Conservation (phyloP, 1,140 invertebrate species). For the Neodiprion lecontei region DNA sequence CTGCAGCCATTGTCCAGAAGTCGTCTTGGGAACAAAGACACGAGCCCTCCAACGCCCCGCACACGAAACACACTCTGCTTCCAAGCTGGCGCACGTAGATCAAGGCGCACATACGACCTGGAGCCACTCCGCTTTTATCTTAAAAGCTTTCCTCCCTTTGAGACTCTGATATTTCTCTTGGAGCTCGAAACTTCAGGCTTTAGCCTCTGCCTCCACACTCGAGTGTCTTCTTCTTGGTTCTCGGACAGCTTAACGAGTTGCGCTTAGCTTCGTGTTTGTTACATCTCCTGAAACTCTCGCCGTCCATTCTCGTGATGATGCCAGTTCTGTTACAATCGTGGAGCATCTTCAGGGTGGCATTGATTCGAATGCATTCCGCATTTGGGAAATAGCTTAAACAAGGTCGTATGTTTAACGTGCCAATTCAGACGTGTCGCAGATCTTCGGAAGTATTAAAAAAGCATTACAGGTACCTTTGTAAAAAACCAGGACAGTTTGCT, state of each 20-base stretch:
- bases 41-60: neutral
- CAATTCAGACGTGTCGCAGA: too few relatives aligned
- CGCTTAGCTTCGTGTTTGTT: neutral
- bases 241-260: neutral
- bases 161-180: neutral
- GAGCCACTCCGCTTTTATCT: neutral
- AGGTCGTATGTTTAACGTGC: too few relatives aligned
- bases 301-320: too few relatives aligned
- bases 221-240: neutral
- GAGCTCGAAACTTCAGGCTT: neutral
- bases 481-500: too few relatives aligned
- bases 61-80: neutral
- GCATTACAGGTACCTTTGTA: too few relatives aligned
- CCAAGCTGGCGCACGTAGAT: too few relatives aligned
- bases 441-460: too few relatives aligned
- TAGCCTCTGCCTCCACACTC: neutral
- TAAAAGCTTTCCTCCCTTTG: slow-evolving; percentile 2
- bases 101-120: neutral
- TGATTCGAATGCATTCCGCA: too few relatives aligned
- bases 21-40: neutral
- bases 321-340: too few relatives aligned
- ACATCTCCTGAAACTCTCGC: neutral
- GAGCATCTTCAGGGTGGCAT: too few relatives aligned
- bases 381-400: too few relatives aligned
- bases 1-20: neutral